Evolutionary conservation across 92 coral and sea anemone genomes (phyloP), one percentile per base, ranked within the genome.

Genomic region (Metridium senile): DNA sequence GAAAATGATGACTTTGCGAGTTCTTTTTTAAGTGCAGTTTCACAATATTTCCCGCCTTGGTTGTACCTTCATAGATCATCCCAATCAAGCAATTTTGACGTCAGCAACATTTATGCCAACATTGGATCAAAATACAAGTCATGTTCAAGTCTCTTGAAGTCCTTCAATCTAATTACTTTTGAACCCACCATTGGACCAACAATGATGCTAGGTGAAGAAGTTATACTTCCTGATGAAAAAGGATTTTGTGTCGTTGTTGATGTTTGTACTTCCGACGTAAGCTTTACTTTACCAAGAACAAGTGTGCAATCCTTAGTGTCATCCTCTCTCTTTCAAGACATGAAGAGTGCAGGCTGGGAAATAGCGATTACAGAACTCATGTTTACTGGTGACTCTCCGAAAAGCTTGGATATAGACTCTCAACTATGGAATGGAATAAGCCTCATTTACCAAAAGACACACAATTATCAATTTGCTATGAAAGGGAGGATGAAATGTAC

Each of bases 201-300:
- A 9, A 11, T 75, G 1, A 9, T 43, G 11, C 34, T 75, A 23
- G 80, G 22, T 2, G 52, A 47, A 3, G 73, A 65, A n/a, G 33
- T 49, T 26, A n/a, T 27, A 0, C 49, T 64, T n/a, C 23, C 73
- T 19, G 81, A 76, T 8, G 74, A 27, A 3, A 53, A 66, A 28
- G 73, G 72, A 8, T 63, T 76, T 13, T 65, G 81, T 65, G 63
- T 35, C 20, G 81, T 45, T 1, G 63, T 76, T 39, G 81, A 76
- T 31, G 49, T 76, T 13, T 76, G 81, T 23, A 51, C 71, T 32
- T 76, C 81, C 46, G 73, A 47, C 30, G 72, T 76, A 3, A 30
- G 71, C 20, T 9, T 76, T 20, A 19, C 46, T 66, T 28, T 76
- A 20, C 70, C 81, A 46, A 29, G 20, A 29, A 25, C 45, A 7